Evolutionary conservation across 2,113 vertebrate species (phyloP).

Genomic region (Cacatua alba): DNA sequence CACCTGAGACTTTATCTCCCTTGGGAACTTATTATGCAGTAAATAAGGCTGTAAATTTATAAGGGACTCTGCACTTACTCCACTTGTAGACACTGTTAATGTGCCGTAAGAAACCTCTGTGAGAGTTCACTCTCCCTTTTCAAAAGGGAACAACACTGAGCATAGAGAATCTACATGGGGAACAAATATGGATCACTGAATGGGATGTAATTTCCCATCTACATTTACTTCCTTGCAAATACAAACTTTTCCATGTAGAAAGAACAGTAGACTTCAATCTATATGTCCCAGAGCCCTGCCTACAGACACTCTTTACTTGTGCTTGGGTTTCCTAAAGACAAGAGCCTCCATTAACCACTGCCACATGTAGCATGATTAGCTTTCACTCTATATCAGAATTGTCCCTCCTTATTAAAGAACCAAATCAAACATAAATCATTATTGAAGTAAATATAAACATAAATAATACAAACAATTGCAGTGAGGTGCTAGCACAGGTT

Average conservation of each 20-base stretch:
- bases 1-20: background rate
- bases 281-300: background rate
- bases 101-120: background rate
- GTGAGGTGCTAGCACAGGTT: background rate
- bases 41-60: constrained; percentile 48
- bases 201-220: background rate
- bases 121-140: background rate
- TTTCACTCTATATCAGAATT: background rate
- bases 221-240: background rate
- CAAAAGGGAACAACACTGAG: background rate
- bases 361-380: too few species aligned
- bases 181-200: background rate
- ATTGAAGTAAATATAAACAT: accelerated
- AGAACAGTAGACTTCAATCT: background rate
- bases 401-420: background rate
- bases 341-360: background rate
- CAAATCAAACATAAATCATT: background rate
- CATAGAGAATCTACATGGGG: background rate
- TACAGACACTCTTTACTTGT: accelerated
- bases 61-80: background rate
- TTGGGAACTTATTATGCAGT: constrained; percentile 24
- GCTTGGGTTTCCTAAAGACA: background rate
- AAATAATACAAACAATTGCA: background rate
- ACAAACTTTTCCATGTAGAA: background rate
- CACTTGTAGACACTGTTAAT: background rate